Base-by-base conservation (phyloP, 2,113 vertebrate species). In the Thunnus maccoyii region DNA sequence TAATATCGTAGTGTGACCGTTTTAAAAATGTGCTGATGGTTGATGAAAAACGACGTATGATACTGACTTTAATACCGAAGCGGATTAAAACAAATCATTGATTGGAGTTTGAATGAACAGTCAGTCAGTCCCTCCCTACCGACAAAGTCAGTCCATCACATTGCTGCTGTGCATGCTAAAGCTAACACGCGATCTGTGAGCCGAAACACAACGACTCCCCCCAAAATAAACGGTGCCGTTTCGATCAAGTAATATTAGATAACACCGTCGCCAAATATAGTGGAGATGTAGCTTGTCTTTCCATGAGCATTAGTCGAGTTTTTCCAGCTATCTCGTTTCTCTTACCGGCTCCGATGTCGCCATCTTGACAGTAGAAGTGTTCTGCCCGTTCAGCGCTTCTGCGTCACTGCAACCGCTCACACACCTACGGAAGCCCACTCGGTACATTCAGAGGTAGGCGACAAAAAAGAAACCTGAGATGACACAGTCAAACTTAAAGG, bases 271-370 rank as follows among this genome's bases (percentile, higher is more conserved):
- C 1, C 1, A 1, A 1, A 14, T 18, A 11, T 18, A 11, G 9
- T 0, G 10, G 13, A 36, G 12, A 6, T 64, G 13, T 12, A 51
- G 14, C 27, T 1, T 1, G 10, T 25, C 12, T 72, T 69, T 82
- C 14, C 17, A 2, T 8, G 46, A 11, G n/a, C 20, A 41, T n/a
- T 25, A 16, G 16, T n/a, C 27, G 15, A 25, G 10, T 56, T 82
- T 83, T 71, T 58, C 15, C 8, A 55, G 52, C 47, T 30, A 30
- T 73, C 62, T 61, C 77, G 75, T 88, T 78, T 81, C 78, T 80
- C 95, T 95, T 96, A 96, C 95, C 95, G 95, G 95, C 93, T 96
- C 95, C 93, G 95, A 96, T 89, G 95, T 96, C 94, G 95, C 95
- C 95, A 96, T 96, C 94, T 96, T 96, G 93, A 93, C 91, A 89